A percentile compares a stretch with the other conserved stretches of the same genome.
phyloP scores from a whole-genome alignment of 2,113 vertebrate species.

The Hippotragus niger region DNA sequence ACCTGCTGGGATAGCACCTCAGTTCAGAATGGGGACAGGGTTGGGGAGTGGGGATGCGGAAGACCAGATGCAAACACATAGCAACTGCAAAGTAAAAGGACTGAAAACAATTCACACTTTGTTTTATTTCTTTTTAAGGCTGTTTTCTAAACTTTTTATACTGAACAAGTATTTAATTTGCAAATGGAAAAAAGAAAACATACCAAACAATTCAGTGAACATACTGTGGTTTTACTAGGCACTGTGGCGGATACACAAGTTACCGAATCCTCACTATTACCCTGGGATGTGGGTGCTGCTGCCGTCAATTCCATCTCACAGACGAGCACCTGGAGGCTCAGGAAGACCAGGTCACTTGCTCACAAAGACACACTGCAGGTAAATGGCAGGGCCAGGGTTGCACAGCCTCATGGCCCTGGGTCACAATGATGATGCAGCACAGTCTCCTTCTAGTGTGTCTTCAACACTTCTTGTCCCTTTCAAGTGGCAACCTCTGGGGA shows the following conservation, averaged over 20 bases:
- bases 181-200: not conserved
- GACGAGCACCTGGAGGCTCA: not conserved
- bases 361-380: not conserved
- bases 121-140: not conserved
- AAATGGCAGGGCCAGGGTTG: not conserved
- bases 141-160: not conserved
- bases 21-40: not conserved
- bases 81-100: not conserved
- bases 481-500: not conserved
- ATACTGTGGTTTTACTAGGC: not conserved
- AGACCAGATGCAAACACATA: not conserved
- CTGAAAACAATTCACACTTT: not conserved
- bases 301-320: not conserved
- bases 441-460: not conserved
- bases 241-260: fast-evolving
- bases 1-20: not conserved
- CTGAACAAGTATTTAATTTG: not conserved
- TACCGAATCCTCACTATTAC: not conserved
- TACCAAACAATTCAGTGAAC: not conserved
- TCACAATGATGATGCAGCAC: not conserved
- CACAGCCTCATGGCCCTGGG: fast-evolving
- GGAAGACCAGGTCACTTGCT: not conserved
- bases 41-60: not conserved
- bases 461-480: not conserved
- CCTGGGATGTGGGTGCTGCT: not conserved